Conservation (phyloP, 2,888 invertebrate species). For the Junonia oenone region DNA sequence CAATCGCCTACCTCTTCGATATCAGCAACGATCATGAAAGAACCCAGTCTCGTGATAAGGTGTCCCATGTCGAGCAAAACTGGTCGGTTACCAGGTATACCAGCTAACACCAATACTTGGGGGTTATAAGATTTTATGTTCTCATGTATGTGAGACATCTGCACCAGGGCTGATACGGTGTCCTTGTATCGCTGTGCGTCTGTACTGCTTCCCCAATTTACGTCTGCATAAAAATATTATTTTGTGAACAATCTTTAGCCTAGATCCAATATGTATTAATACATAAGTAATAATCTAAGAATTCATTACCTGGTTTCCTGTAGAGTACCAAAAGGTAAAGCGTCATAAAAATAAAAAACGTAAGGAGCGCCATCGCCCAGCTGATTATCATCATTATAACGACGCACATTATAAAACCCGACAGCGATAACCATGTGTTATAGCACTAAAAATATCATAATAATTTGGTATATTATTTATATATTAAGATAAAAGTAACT, state of each 20-base stretch:
- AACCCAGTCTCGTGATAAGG: slow-evolving; percentile 90
- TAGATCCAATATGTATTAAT: too few species aligned
- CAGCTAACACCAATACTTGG: slow-evolving; percentile 87
- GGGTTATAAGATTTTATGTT: slow-evolving; percentile 97
- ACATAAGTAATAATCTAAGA: neutral
- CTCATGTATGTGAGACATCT: slow-evolving; percentile 86
- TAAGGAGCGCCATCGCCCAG: slow-evolving; percentile 90
- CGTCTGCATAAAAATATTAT: slow-evolving; percentile 69
- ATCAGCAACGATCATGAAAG: slow-evolving; percentile 90
- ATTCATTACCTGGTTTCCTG: slow-evolving; percentile 85
- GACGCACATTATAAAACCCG: slow-evolving; percentile 86
- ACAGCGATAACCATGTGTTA: slow-evolving; percentile 89
- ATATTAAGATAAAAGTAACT: neutral
- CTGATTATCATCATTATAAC: slow-evolving; percentile 93
- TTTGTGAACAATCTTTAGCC: too few species aligned
- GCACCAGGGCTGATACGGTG: slow-evolving; percentile 88
- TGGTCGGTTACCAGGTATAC: slow-evolving; percentile 87
- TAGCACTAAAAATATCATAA: slow-evolving; percentile 81
- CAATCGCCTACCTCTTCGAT: slow-evolving; percentile 81
- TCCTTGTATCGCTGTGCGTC: slow-evolving; percentile 94
- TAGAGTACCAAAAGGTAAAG: slow-evolving; percentile 92
- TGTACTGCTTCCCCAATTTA: slow-evolving; percentile 95
- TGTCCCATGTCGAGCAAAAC: slow-evolving; percentile 91
- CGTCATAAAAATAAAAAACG: slow-evolving; percentile 87
- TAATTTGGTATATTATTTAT: neutral